These are phyloP conservation scores for Watersipora subatra DNA, from an alignment of 1,140 invertebrate genomes.

Conservation along the genomic window DNA sequence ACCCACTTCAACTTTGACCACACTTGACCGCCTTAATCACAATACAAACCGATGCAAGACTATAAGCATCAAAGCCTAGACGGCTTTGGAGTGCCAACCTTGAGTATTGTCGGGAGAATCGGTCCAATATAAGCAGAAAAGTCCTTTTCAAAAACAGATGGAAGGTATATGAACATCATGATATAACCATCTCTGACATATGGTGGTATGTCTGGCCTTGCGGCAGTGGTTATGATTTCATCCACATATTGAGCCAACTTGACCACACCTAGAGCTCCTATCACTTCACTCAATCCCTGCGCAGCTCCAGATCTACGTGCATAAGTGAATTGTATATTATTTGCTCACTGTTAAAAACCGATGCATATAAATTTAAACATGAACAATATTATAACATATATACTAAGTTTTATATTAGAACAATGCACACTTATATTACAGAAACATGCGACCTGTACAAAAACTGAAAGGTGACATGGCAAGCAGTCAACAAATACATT, in stretches of 20 bases:
- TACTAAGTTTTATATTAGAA: no score
- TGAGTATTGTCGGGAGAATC: slow-evolving; percentile 92
- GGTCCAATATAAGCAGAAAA: slow-evolving; percentile 93
- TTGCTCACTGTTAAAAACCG: no score
- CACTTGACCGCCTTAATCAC: no score
- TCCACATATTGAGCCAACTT: slow-evolving; percentile 95
- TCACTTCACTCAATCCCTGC: slow-evolving; percentile 55
- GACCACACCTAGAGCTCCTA: slow-evolving; percentile 83
- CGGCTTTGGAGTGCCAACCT: no score
- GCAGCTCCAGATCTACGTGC: slow-evolving; percentile 1
- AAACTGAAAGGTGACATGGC: no score
- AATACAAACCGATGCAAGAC: no score
- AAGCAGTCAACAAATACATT: no score
- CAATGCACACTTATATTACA: no score
- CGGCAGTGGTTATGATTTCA: slow-evolving; percentile 89
- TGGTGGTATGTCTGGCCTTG: slow-evolving; percentile 72
- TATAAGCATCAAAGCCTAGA: no score
- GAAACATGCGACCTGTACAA: no score
- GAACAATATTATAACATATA: neutral
- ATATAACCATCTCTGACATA: slow-evolving; percentile 99
- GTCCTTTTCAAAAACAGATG: slow-evolving; percentile 81
- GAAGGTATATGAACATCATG: slow-evolving; percentile 99
- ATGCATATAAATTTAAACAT: neutral
- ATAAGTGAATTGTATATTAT: no score
- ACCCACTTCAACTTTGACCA: no score